phyloP scores from a whole-genome alignment of 2,888 invertebrate genomes.

The Meliscaeva auricollis region DNA sequence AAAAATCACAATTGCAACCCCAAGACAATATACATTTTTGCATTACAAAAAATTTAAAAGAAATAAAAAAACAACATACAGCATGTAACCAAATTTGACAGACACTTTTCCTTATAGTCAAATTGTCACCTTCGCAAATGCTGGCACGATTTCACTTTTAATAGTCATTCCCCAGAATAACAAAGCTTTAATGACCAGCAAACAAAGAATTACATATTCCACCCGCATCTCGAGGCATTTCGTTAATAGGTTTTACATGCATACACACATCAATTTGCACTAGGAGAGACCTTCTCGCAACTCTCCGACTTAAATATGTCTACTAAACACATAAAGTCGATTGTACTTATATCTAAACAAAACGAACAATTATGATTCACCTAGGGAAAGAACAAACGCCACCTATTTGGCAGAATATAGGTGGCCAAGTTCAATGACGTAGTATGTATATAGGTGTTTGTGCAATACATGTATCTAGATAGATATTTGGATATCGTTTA shows the following conservation, averaged over 20 bases:
- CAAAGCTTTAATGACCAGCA: constrained; percentile 29
- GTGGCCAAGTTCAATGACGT: constrained; percentile 62
- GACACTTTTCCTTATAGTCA: constrained; percentile 55
- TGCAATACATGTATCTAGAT: neutral
- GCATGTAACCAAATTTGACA: constrained; percentile 44
- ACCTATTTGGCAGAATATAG: constrained; percentile 12
- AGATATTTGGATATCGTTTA: neutral
- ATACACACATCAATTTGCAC: constrained; percentile 2
- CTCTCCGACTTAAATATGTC: neutral
- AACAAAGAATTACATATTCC: constrained; percentile 54
- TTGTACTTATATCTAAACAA: neutral
- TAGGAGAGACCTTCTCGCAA: constrained; percentile 26
- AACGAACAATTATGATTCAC: neutral
- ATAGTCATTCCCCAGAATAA: constrained; percentile 37
- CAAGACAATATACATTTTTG: constrained; percentile 16
- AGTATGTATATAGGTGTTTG: neutral
- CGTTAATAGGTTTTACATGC: constrained; percentile 11
- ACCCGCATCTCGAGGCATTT: constrained; percentile 30
- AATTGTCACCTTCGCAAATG: constrained; percentile 55
- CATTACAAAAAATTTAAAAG: constrained; percentile 26
- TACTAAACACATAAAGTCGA: neutral
- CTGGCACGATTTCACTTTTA: constrained; percentile 64
- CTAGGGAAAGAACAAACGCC: neutral
- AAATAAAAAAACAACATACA: constrained; percentile 2
- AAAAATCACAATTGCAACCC: no score